Evolutionary conservation across 2,113 vertebrate genomes (phyloP), one percentile per base, ranked within the genome.

Genomic region (Girardinichthys multiradiatus): DNA sequence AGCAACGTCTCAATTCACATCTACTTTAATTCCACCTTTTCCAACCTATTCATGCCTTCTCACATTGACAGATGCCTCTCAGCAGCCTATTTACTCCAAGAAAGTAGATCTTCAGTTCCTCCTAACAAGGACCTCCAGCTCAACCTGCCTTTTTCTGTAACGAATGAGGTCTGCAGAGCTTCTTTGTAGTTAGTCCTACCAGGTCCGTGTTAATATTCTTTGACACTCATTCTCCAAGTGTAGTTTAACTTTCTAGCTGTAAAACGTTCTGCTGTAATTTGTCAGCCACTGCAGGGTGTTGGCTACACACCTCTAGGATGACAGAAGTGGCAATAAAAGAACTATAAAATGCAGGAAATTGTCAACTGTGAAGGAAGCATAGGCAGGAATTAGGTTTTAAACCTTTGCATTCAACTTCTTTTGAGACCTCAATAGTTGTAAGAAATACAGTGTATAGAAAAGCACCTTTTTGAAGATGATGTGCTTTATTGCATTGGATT

Each of bases 301-400:
- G 88, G 76, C 39, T 67, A 61, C 80, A 81, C 88, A 87, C 90
- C 89, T 89, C 63, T n/a, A 75, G 72, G 80, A 88, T 87, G 87
- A 91, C 80, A 58, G 80, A 51, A 35, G 61, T 21, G 4, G 64
- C 78, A 76, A 72, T 91, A 89, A 91, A 91, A 79, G 59, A 15
- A 63, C 70, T 27, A 70, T 88, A 89, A 91, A 90, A 61, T 72
- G 59, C 80, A 88, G 88, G 88, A 91, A n/a, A 79, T 85, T 42
- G 86, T 82, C 83, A 82, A 29, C 70, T 72, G 73, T 59, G 67
- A 85, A 68, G 42, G 57, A 33, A 76, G 57, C 28, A 70, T 63
- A 21, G 45, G 69, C 35, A 27, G 64, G 45, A 24, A 76, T 28
- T 77, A 57, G 35, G 48, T 64, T 57, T 2, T 39, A 65, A 80